Conservation (phyloP, 2,888 invertebrate genomes). For the Laothoe populi region DNA sequence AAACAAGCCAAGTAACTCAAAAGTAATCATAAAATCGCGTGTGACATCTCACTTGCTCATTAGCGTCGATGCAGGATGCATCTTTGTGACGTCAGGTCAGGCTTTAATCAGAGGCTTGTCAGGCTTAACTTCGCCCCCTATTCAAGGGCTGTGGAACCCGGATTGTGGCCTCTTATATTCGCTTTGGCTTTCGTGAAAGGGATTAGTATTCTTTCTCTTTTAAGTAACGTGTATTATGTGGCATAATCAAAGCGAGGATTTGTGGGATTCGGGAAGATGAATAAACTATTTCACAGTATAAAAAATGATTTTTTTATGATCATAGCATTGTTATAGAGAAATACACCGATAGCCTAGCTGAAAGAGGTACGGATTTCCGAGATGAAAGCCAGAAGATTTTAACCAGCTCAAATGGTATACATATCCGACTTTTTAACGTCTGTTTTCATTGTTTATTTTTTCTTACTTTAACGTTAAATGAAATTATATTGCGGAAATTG, state of each 20-base stretch:
- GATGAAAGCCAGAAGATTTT: no score
- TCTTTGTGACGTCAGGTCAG: not conserved
- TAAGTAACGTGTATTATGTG: constrained; percentile 6
- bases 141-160: constrained; percentile 16
- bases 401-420: no score
- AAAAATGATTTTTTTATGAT: no score
- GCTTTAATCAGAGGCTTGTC: constrained; percentile 27
- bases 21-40: not conserved
- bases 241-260: not conserved
- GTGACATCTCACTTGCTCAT: not conserved
- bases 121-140: constrained; percentile 20
- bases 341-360: no score
- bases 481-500: no score
- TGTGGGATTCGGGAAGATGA: not conserved
- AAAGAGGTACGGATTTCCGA: no score
- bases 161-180: constrained; percentile 24
- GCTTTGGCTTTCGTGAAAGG: constrained; percentile 22
- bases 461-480: no score
- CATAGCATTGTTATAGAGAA: no score
- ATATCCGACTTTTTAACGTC: no score
- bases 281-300: no score
- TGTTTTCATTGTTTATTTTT: no score
- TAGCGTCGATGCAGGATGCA: constrained; percentile 5
- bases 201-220: constrained; percentile 24
- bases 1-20: no score